Conservation (phyloP, 2,797 vertebrate genomes). For the Silurus lanzhouensis region DNA sequence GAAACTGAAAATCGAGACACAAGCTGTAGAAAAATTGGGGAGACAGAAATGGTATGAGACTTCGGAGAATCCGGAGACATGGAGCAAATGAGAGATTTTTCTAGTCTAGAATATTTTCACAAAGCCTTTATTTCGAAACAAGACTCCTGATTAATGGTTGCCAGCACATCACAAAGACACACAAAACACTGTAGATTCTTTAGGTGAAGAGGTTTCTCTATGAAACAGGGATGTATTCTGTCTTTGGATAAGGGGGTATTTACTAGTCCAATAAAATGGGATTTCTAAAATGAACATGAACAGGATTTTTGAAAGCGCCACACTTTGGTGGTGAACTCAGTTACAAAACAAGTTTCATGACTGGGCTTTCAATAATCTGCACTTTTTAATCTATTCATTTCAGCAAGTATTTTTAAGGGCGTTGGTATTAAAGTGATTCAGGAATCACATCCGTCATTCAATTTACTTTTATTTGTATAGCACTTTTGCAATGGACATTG, state of each 20-base stretch:
- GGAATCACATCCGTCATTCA: constrained; percentile 39
- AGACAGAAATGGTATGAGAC: constrained; percentile 59
- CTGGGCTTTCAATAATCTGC: constrained; percentile 44
- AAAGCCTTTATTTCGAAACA: constrained; percentile 69
- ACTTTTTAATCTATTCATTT: constrained; percentile 4
- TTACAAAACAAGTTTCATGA: constrained; percentile 31
- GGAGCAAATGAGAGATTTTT: constrained; percentile 66
- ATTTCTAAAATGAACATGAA: constrained; percentile 56
- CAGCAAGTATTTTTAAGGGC: constrained; percentile 63
- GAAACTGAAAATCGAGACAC: constrained; percentile 60
- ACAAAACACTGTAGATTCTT: constrained; percentile 99
- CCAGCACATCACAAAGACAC: constrained; percentile 99
- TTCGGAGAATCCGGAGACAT: constrained; percentile 57
- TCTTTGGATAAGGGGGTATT: neutral
- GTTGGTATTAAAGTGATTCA: constrained; percentile 52
- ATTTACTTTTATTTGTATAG: no score
- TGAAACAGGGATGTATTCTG: constrained; percentile 67
- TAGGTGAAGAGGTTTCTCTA: constrained; percentile 84
- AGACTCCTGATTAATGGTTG: constrained; percentile 74
- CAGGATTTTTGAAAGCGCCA: constrained; percentile 19
- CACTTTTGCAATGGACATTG: no score
- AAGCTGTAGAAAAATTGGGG: constrained; percentile 52
- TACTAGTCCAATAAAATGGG: neutral
- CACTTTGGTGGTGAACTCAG: constrained; percentile 3
- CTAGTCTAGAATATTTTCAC: constrained; percentile 69